These are phyloP conservation scores for Pungitius pungitius DNA, from an alignment of 2,113 vertebrate genomes.

Conservation along the genomic window DNA sequence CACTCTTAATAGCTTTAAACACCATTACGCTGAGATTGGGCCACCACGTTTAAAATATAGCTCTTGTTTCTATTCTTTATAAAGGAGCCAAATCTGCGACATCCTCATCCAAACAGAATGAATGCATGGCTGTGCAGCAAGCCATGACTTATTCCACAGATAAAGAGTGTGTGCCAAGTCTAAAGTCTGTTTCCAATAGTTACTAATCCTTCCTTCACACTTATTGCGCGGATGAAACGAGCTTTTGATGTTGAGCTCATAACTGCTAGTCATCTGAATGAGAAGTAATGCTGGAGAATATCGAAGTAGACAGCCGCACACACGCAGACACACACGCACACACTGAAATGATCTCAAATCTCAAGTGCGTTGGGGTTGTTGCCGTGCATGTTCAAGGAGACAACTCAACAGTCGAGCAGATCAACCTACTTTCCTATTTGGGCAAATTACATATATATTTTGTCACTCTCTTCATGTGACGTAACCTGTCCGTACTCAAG, in stretches of 20 bases:
- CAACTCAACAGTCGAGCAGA: constrained; percentile 26
- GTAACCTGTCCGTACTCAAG: background rate
- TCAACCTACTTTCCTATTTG: background rate
- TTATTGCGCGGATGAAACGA: constrained; percentile 61
- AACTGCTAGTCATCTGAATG: constrained; percentile 66
- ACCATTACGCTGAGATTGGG: background rate
- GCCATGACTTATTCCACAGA: constrained; percentile 24
- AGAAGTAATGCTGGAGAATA: constrained; percentile 49
- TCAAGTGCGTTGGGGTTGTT: constrained; percentile 37
- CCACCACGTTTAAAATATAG: constrained; percentile 4
- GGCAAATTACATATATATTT: background rate
- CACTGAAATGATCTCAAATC: constrained; percentile 9
- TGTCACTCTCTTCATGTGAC: too few species aligned
- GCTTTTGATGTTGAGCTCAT: constrained; percentile 68
- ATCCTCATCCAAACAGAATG: background rate
- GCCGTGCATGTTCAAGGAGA: constrained; percentile 58
- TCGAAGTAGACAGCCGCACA: constrained; percentile 38
- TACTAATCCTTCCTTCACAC: constrained; percentile 56
- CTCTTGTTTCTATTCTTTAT: background rate
- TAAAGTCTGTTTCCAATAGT: constrained; percentile 52
- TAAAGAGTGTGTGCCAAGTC: constrained; percentile 28
- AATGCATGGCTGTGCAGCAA: background rate
- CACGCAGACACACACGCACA: constrained; percentile 21
- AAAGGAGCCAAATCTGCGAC: background rate
- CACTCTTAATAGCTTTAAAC: constrained; percentile 5